Evolutionary conservation across 2,888 invertebrate genomes (phyloP), one percentile per base, ranked within the genome.

Genomic region (Blera fallax): DNA sequence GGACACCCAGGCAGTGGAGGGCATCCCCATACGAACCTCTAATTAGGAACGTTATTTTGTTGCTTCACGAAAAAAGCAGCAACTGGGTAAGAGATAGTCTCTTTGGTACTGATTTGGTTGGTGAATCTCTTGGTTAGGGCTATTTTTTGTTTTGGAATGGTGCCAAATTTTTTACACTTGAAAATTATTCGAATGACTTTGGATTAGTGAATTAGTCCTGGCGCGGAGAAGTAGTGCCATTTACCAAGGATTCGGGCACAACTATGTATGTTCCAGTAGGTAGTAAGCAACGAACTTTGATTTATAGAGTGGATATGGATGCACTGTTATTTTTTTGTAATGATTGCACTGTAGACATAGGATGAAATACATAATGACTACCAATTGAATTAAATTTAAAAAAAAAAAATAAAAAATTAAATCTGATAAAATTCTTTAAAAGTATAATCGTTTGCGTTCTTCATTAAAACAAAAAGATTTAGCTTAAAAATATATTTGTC

Each of bases 31-130:
- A 76, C 81, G 76, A 80, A 85, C 45, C 80, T 85, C 48, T 85
- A 85, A 85, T 85, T 81, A 77, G 81, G 34, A 85, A 72, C 58
- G 37, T 77, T 80, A 18, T 72, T 85, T 72, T 85, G 81, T 58
- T 85, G 81, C 74, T 81, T 85, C 50, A 48, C 72, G 1, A 85
- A 81, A 32, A 85, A 74, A 76, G 56, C 64, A 74, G 69, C 79
- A 74, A 84, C 73, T 45, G 78, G 56, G 52, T 78, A 70, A 70
- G 50, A 69, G 27, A 27, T 21, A n/a, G 7, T n/a, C 43, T 73
- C 54, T 24, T 64, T 40, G 50, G 45, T 21, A 65, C 24, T 54
- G 3, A 43, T 21, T 27, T 52, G 27, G 16, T 45, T 65, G 16
- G 27, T 34, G 27, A 60, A 58, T 45, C 34, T 32, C 7, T 50